Percentiles rank a stretch among this genome's conserved stretches.
These are phyloP conservation scores for Orycteropus afer DNA, from an alignment of 2,113 vertebrate genomes.

Conservation along the genomic window DNA sequence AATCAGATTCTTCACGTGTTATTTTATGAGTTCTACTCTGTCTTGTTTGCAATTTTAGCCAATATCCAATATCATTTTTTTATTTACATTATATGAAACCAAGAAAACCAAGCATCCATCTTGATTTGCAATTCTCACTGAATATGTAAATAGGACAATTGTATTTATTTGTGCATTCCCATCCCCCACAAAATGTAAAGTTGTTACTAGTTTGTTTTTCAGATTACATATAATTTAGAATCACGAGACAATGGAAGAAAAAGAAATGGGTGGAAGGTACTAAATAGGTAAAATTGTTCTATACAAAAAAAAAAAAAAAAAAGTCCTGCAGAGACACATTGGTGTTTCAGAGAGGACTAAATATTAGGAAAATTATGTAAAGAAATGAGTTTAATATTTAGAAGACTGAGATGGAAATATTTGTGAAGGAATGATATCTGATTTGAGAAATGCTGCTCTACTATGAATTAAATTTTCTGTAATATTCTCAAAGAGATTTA, in stretches of 20 bases:
- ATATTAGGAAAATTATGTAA: not conserved
- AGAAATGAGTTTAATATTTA: not conserved
- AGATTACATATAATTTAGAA: not conserved
- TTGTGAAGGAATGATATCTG: not conserved
- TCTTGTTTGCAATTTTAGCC: not conserved
- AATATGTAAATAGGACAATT: not conserved
- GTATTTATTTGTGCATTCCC: not conserved
- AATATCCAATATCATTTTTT: not conserved
- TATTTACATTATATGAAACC: not conserved
- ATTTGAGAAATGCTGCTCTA: not conserved
- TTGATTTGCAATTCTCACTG: not conserved
- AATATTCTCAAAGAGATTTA: not conserved
- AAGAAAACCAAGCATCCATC: not conserved
- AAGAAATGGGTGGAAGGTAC: accelerated
- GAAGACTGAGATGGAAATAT: not conserved
- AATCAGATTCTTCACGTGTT: not conserved
- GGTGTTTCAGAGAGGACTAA: not conserved
- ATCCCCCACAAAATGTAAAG: not conserved
- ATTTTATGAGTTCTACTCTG: not conserved
- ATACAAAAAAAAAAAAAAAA: not conserved
- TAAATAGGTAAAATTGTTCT: not conserved
- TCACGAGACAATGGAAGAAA: not conserved
- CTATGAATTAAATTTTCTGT: not conserved
- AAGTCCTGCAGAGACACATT: not conserved
- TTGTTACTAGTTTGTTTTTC: not conserved